Evolutionary conservation across 2,888 invertebrate species (phyloP).

Genomic region (Lydus trimaculatus): DNA sequence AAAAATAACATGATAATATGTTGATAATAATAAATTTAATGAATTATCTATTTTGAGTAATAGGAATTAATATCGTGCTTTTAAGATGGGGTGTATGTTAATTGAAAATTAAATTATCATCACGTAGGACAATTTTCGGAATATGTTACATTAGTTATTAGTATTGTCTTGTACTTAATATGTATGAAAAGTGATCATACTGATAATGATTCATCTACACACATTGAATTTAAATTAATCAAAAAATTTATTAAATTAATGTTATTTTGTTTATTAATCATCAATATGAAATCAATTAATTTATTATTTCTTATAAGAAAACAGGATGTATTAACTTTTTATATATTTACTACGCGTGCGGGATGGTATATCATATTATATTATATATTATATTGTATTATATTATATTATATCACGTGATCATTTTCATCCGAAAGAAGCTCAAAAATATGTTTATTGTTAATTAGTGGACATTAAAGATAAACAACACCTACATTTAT

Average conservation of each 20-base stretch:
- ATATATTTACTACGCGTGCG: conserved; percentile 42
- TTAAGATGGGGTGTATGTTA: conserved; percentile 8
- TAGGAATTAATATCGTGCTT: neutral
- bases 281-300: conserved; percentile 18
- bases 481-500: neutral
- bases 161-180: conserved; percentile 25
- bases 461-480: conserved; percentile 18
- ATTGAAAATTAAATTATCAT: conserved; percentile 25
- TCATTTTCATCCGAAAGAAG: conserved; percentile 25
- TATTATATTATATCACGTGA: conserved; percentile 34
- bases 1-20: neutral
- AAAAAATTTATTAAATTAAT: conserved; percentile 20
- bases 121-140: conserved; percentile 33
- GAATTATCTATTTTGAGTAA: neutral
- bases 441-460: conserved; percentile 21
- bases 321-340: conserved; percentile 34
- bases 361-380: conserved; percentile 30
- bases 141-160: conserved; percentile 33
- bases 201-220: conserved; percentile 17
- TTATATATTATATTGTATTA: neutral
- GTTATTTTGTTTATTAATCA: conserved; percentile 9
- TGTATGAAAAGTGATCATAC: conserved; percentile 26
- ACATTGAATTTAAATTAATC: conserved; percentile 25
- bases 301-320: conserved; percentile 25
- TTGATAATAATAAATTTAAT: no score